phyloP scores from a whole-genome alignment of 2,113 vertebrate species.

The Speoplatyrhinus poulsoni region DNA sequence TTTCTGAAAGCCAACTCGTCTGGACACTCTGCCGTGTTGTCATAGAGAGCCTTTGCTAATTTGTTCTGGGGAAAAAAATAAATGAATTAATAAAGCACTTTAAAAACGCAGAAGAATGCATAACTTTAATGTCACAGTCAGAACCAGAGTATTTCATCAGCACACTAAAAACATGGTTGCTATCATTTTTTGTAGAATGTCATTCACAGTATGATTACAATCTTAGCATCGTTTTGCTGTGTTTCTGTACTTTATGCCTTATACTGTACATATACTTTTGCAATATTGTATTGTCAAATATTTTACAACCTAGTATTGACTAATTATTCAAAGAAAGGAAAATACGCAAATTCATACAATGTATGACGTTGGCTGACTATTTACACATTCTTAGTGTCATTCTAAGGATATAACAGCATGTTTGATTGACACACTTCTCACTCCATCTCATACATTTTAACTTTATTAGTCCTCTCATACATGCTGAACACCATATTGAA shows the following conservation, averaged over 20 bases:
- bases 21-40: slow-evolving; percentile 87
- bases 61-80: slow-evolving; percentile 71
- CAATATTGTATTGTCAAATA: slow-evolving; percentile 8
- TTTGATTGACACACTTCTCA: no score
- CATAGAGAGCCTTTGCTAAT: slow-evolving; percentile 89
- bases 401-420: not conserved
- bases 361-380: not conserved
- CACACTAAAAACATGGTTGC: not conserved
- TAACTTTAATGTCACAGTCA: no score
- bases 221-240: not conserved
- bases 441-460: no score
- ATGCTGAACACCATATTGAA: not conserved
- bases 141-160: no score
- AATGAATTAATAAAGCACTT: not conserved
- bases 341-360: not conserved
- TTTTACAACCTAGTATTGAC: not conserved
- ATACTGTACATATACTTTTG: slow-evolving; percentile 34
- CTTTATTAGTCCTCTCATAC: slow-evolving; percentile 32
- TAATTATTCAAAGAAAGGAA: not conserved
- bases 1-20: slow-evolving; percentile 90
- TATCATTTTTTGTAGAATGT: slow-evolving; percentile 27
- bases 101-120: not conserved
- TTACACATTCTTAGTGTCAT: not conserved
- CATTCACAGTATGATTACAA: not conserved
- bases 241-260: not conserved